A percentile compares a stretch with the other conserved stretches of the same genome.
phyloP scores from a whole-genome alignment of 1,140 invertebrate species.

The Drosophila carrolli region DNA sequence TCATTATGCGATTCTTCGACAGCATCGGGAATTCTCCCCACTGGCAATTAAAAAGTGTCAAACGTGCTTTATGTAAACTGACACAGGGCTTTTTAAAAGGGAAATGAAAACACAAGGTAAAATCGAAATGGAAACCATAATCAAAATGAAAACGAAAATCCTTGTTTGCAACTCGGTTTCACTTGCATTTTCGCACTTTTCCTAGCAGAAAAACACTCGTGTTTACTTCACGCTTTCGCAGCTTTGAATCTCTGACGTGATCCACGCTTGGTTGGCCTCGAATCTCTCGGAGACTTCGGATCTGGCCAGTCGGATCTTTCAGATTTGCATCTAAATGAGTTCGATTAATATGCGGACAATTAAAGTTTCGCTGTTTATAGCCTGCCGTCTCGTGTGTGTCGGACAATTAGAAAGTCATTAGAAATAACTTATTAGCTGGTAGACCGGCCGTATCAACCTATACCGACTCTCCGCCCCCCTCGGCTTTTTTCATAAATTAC shows the following conservation, averaged over 20 bases:
- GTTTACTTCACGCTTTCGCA: constrained; percentile 65
- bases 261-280: constrained; percentile 36
- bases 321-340: constrained; percentile 78
- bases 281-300: constrained; percentile 10
- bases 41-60: constrained; percentile 1
- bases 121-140: constrained; percentile 34
- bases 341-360: constrained; percentile 79
- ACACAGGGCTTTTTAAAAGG: constrained; percentile 20
- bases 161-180: constrained; percentile 10
- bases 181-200: constrained; percentile 71
- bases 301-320: constrained; percentile 6
- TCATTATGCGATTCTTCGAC: constrained; percentile 30
- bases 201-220: constrained; percentile 52
- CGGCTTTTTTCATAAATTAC: constrained; percentile 75
- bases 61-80: constrained; percentile 1
- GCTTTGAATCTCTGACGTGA: constrained; percentile 11
- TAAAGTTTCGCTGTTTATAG: constrained; percentile 68
- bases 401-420: constrained; percentile 81
- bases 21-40: constrained; percentile 1
- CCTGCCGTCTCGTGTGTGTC: constrained; percentile 30
- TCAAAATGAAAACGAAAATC: constrained; percentile 25
- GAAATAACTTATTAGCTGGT: constrained; percentile 71
- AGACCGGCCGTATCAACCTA: neutral
- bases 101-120: constrained; percentile 6
- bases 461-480: neutral